These are phyloP conservation scores for Actias luna DNA, from an alignment of 2,888 invertebrate species.

Conservation along the genomic window DNA sequence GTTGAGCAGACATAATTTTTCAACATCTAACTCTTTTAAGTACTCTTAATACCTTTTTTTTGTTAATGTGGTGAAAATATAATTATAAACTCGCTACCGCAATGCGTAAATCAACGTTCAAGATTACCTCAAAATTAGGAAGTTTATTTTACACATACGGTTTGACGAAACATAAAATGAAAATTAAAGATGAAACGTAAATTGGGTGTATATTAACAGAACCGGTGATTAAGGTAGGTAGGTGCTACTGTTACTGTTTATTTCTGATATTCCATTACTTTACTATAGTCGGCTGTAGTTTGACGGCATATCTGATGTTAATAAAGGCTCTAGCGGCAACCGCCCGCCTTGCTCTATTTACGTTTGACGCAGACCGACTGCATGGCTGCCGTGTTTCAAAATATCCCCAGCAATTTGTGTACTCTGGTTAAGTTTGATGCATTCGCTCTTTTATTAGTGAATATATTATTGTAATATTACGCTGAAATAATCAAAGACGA, in stretches of 20 bases:
- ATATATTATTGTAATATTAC: not conserved
- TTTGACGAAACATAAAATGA: too few species aligned
- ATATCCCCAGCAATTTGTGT: constrained; percentile 16
- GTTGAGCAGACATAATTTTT: too few species aligned
- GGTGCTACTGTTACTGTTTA: constrained; percentile 2
- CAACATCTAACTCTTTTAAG: too few species aligned
- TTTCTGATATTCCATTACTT: constrained; percentile 4
- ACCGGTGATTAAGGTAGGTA: not conserved
- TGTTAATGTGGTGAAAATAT: too few species aligned
- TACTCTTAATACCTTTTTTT: too few species aligned
- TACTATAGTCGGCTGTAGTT: not conserved
- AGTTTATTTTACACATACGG: too few species aligned
- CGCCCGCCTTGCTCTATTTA: constrained; percentile 35
- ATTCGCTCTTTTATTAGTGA: not conserved
- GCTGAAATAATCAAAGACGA: not conserved
- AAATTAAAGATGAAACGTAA: not conserved
- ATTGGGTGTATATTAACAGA: not conserved
- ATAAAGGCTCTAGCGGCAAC: constrained; percentile 33
- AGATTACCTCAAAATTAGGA: too few species aligned
- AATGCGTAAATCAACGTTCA: too few species aligned
- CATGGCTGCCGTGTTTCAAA: constrained; percentile 30
- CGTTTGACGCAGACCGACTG: constrained; percentile 31
- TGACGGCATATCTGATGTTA: constrained; percentile 25
- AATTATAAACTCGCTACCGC: too few species aligned
- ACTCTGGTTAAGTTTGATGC: constrained; percentile 5